These are phyloP conservation scores for Nasonia longicornis DNA, from an alignment of 1,140 invertebrate species.

Conservation along the genomic window DNA sequence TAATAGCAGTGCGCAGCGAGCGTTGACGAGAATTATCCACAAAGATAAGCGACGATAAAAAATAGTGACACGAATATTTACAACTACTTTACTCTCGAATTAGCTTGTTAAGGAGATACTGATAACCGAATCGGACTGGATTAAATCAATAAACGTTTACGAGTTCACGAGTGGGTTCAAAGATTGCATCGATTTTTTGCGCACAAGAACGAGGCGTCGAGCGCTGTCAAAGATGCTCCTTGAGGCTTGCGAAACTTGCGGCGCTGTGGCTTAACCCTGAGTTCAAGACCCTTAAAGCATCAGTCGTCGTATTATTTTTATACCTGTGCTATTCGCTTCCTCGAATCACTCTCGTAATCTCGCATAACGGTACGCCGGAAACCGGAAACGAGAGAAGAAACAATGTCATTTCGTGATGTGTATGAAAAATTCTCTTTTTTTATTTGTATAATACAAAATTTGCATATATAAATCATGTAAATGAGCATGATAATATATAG, in stretches of 20 bases:
- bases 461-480: slow-evolving; percentile 10
- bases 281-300: slow-evolving; percentile 2
- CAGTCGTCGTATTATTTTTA: slow-evolving; percentile 11
- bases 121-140: too few relatives aligned
- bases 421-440: slow-evolving; percentile 27
- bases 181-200: neutral
- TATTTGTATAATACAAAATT: slow-evolving; percentile 31
- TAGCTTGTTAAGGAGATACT: too few relatives aligned
- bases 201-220: neutral
- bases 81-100: too few relatives aligned
- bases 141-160: neutral
- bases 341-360: neutral
- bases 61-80: too few relatives aligned
- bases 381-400: neutral
- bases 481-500: neutral
- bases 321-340: neutral
- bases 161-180: neutral
- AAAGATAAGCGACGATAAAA: too few relatives aligned
- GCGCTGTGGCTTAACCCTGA: neutral
- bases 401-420: neutral
- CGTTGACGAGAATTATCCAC: too few relatives aligned
- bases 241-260: neutral
- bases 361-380: neutral
- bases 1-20: too few relatives aligned
- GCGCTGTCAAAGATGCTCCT: neutral